Conservation (phyloP, 2,888 invertebrate species). For the Eulithis testata region DNA sequence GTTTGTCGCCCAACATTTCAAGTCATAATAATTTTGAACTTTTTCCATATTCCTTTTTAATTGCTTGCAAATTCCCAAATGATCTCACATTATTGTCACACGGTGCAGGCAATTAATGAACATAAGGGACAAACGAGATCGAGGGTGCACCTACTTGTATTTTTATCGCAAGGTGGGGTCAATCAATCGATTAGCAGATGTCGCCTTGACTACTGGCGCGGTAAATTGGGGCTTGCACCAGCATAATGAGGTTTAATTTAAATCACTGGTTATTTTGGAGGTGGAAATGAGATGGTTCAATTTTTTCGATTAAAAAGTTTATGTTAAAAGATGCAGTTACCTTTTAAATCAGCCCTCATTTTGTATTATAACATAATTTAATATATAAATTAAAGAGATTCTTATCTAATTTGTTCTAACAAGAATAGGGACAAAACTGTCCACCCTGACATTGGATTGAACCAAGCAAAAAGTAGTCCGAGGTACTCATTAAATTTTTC, state of each 20-base stretch:
- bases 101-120: constrained; percentile 57
- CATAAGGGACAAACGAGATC: constrained; percentile 58
- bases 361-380: no score
- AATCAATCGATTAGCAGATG: constrained; percentile 83
- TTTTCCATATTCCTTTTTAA: constrained; percentile 19
- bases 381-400: background rate
- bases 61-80: constrained; percentile 29
- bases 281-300: constrained; percentile 10
- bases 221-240: constrained; percentile 75
- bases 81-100: constrained; percentile 43
- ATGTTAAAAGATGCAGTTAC: no score
- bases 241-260: constrained; percentile 66
- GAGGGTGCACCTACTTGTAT: constrained; percentile 46
- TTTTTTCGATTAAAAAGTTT: background rate
- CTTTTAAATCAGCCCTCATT: no score
- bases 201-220: constrained; percentile 79
- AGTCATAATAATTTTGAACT: background rate
- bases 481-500: constrained; percentile 82
- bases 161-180: constrained; percentile 62
- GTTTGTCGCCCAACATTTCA: background rate
- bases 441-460: constrained; percentile 64
- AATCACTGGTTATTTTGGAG: constrained; percentile 37
- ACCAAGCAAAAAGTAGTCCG: constrained; percentile 67
- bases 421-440: constrained; percentile 54
- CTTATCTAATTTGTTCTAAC: constrained; percentile 41